Evolutionary conservation across 2,113 vertebrate species (phyloP), one percentile per base, ranked within the genome.

Genomic region (Symphodus melops): DNA sequence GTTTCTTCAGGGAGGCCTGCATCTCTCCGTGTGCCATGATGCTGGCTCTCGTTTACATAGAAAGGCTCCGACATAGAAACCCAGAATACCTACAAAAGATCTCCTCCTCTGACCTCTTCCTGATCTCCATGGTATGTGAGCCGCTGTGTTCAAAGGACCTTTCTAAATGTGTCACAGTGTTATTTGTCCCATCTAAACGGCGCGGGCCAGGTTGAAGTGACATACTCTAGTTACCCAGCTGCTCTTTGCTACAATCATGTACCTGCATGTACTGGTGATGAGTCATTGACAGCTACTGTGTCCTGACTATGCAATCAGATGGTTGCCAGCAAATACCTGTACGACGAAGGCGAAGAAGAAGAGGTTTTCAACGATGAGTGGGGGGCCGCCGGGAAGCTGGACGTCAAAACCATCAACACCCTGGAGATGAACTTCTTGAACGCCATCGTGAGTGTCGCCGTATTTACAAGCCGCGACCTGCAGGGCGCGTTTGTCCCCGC

Each of bases 261-360:
- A 44, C 12, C 12, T 12, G 12, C 39, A 41, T 10, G 39, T 1
- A 9, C 39, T 41, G 9, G 2, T 10, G 11, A 41, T 41, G 3
- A n/a, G n/a, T n/a, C 28, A 5, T 33, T 33, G 28, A 33, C 28
- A 33, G 33, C 69, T 4, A 0, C 8, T 4, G 2, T 23, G 48
- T 9, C 58, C 19, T 46, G 58, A 8, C 21, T 57, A 12, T 74
- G 20, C 5, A 17, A 60, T 44, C 81, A 99, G 98, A 99, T 99
- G 98, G 97, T 99, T 83, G 98, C 98, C 80, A 99, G 97, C 86
- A 99, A 99, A 86, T 99, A 99, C 87, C 92, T 99, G 78, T 99
- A 98, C 5, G 98, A 99, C 8, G 98, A 99, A 89, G 98, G 98
- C 1, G 98, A 99, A 63, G 98, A 99, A 20, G 98, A 99, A 49